Percentiles rank a stretch among this genome's conserved stretches.
phyloP scores from a whole-genome alignment of 2,113 vertebrate species.

The Halichoerus grypus region DNA sequence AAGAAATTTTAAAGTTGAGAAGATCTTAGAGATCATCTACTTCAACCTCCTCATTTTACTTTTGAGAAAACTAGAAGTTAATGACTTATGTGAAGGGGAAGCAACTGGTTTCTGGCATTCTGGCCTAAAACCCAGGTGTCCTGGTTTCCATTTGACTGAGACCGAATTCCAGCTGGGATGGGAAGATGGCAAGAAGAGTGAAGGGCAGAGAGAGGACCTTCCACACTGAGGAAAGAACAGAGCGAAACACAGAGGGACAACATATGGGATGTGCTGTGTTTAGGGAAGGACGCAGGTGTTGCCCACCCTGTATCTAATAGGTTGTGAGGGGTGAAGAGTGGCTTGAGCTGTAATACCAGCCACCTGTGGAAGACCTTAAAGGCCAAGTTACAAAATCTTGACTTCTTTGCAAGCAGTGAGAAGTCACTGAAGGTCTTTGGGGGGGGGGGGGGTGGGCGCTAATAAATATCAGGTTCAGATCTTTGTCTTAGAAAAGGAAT shows the following conservation, averaged over 20 bases:
- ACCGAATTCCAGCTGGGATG: background rate
- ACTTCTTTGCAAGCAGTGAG: background rate
- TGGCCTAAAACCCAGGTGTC: background rate
- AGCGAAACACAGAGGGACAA: background rate
- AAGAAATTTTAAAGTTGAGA: background rate
- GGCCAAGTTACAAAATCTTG: background rate
- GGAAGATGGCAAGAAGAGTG: too few species aligned
- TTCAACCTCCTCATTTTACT: background rate
- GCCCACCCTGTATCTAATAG: too few species aligned
- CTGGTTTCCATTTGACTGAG: background rate
- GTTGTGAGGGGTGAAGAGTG: background rate
- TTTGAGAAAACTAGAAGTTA: background rate
- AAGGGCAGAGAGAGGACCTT: rapidly evolving
- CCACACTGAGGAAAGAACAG: rapidly evolving
- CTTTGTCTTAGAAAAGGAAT: slow-evolving; percentile 9
- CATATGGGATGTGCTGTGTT: background rate
- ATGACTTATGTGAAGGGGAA: background rate
- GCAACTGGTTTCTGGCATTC: background rate
- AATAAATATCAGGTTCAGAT: background rate
- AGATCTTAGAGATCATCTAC: background rate
- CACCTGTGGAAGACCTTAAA: background rate
- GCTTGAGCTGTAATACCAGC: background rate
- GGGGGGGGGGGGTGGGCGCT: background rate
- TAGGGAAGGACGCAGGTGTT: background rate
- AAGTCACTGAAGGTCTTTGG: background rate